Evolutionary conservation across 2,888 invertebrate genomes (phyloP).

Genomic region (Deilephila elpenor): DNA sequence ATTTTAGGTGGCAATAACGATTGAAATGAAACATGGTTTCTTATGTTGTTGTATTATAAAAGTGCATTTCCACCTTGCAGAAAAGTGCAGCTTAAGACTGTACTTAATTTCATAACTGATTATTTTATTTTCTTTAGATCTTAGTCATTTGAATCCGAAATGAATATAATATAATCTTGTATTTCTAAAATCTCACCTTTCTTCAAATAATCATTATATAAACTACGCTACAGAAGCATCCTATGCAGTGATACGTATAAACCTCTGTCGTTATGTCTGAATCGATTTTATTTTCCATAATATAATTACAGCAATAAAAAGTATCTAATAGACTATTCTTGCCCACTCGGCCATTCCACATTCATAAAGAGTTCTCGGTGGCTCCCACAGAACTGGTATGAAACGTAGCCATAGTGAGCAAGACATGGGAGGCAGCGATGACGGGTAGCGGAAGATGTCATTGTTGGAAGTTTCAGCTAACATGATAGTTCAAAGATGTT

Average conservation of each 20-base stretch:
- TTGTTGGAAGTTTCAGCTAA: background rate
- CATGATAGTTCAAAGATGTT: too few species aligned
- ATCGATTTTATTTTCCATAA: constrained; percentile 18
- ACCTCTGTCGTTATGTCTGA: constrained; percentile 31
- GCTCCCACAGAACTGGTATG: constrained; percentile 48
- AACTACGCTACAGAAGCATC: background rate
- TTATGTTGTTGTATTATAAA: too few species aligned
- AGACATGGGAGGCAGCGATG: background rate
- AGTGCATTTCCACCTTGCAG: too few species aligned
- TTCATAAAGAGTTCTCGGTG: constrained; percentile 11
- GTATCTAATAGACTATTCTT: constrained; percentile 20
- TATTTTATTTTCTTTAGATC: too few species aligned
- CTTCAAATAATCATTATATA: background rate
- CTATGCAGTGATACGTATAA: background rate
- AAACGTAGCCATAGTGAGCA: background rate
- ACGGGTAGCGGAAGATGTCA: background rate
- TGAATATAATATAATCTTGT: too few species aligned
- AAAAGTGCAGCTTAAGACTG: too few species aligned
- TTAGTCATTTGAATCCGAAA: too few species aligned
- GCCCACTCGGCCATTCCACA: constrained; percentile 21
- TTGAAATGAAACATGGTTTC: too few species aligned
- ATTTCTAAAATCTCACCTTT: too few species aligned
- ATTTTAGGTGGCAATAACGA: too few species aligned
- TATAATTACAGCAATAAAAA: constrained; percentile 22
- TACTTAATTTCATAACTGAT: too few species aligned